A percentile compares a stretch with the other conserved stretches of the same genome.
These are phyloP conservation scores for Osmoderma eremita DNA, from an alignment of 2,888 invertebrate genomes.

Conservation along the genomic window DNA sequence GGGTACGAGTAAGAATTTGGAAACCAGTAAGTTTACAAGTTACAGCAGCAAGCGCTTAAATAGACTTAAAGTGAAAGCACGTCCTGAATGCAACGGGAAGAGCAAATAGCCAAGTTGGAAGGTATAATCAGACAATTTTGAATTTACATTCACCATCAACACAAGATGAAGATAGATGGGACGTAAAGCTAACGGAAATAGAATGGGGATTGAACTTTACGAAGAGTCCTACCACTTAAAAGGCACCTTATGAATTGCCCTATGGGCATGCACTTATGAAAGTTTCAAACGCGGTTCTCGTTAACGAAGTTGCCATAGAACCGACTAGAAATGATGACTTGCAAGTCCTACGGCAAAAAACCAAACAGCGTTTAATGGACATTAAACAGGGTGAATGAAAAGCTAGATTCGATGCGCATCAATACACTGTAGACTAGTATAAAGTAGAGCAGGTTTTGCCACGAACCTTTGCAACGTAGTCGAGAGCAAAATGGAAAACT, in stretches of 20 bases:
- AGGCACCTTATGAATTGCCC: conserved; percentile 34
- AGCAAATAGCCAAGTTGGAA: background rate
- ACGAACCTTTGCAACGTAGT: background rate
- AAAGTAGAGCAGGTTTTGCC: conserved; percentile 14
- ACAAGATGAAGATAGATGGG: conserved; percentile 13
- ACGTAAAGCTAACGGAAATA: conserved; percentile 12
- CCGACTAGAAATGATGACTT: conserved; percentile 2
- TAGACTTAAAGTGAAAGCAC: background rate
- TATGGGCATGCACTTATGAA: conserved; percentile 49
- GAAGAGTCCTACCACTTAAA: conserved; percentile 19
- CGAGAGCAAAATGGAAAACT: conserved; percentile 5
- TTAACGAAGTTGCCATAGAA: conserved; percentile 7
- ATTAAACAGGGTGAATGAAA: too few relatives aligned
- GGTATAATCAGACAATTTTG: conserved; percentile 35
- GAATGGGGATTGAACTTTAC: conserved; percentile 32
- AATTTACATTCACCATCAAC: conserved; percentile 5
- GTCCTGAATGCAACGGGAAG: conserved; percentile 23
- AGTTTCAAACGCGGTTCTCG: conserved; percentile 45
- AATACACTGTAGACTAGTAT: background rate
- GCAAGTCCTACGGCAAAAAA: background rate
- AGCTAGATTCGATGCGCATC: conserved; percentile 6
- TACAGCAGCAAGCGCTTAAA: too few relatives aligned
- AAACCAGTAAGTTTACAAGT: too few relatives aligned
- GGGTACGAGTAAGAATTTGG: conserved; percentile 46
- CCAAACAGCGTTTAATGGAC: too few relatives aligned